Conservation (phyloP, 2,797 vertebrate genomes). For the Crocidura indochinensis region DNA sequence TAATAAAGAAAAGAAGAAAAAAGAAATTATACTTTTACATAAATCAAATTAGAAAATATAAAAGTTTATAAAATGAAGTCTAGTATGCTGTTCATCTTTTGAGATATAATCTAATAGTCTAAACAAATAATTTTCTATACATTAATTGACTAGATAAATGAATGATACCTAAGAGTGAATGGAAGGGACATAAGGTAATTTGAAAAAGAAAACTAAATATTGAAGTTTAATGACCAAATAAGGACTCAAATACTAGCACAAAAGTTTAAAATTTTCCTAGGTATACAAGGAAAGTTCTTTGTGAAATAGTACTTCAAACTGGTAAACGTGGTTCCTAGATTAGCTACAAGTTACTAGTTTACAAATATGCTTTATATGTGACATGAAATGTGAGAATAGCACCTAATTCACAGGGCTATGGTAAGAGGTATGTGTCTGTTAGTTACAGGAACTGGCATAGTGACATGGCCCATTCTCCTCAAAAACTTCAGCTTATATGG, state of each 20-base stretch:
- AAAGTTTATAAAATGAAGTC: conserved; percentile 65
- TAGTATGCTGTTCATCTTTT: conserved; percentile 24
- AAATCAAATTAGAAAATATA: conserved; percentile 60
- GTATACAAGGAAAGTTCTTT: conserved; percentile 40
- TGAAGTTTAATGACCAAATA: conserved; percentile 61
- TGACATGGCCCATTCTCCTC: not conserved
- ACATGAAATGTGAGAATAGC: not conserved
- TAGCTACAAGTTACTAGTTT: conserved; percentile 5
- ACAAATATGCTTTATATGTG: conserved; percentile 29
- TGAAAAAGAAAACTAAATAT: conserved; percentile 68
- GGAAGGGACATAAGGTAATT: conserved; percentile 72
- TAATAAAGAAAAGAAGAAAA: conserved; percentile 10
- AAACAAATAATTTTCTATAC: conserved; percentile 66
- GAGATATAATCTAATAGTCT: conserved; percentile 26
- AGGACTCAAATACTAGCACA: not conserved
- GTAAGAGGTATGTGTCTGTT: not conserved
- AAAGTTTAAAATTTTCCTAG: conserved; percentile 49
- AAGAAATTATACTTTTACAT: conserved; percentile 59
- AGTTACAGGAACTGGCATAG: not conserved
- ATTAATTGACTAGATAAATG: conserved; percentile 65
- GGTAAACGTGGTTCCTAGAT: not conserved
- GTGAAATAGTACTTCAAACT: conserved; percentile 51
- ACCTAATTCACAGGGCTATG: not conserved
- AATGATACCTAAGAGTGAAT: conserved; percentile 72
- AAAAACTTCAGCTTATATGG: not conserved